phyloP scores from a whole-genome alignment of 2,888 invertebrate genomes.

The Coelopa pilipes region DNA sequence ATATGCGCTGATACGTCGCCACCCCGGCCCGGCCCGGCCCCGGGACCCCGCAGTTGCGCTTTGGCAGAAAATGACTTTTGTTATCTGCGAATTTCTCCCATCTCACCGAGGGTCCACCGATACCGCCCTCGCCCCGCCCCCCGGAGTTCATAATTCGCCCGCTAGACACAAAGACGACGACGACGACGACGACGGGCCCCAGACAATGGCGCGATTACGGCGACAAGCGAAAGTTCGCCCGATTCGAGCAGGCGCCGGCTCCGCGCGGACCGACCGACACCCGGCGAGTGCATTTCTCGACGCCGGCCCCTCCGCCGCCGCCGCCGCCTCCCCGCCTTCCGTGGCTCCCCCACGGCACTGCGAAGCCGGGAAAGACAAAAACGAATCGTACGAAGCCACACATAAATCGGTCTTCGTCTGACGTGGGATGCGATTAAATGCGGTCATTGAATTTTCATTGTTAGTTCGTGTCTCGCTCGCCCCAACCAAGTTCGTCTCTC shows the following conservation, averaged over 20 bases:
- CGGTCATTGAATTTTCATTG: slow-evolving; percentile 30
- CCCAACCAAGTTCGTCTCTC: background rate
- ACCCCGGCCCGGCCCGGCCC: background rate
- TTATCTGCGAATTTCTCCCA: slow-evolving; percentile 5
- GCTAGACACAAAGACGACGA: slow-evolving; percentile 12
- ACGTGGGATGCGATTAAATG: slow-evolving; percentile 35
- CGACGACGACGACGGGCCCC: background rate
- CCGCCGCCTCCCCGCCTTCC: background rate
- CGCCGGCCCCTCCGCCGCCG: background rate
- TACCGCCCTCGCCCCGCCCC: background rate
- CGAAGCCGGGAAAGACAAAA: background rate
- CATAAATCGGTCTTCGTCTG: slow-evolving; percentile 28
- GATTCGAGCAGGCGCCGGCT: background rate
- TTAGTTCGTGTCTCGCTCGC: background rate
- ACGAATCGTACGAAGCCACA: background rate
- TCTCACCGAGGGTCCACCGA: background rate
- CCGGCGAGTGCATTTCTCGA: background rate
- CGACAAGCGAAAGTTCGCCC: slow-evolving; percentile 26
- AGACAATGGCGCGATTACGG: slow-evolving; percentile 24
- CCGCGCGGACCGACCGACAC: too few species aligned
- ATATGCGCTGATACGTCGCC: background rate
- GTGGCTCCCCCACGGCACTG: background rate
- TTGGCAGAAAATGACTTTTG: background rate
- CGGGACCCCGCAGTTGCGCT: background rate
- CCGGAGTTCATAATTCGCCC: slow-evolving; percentile 15